Conservation (phyloP, 2,888 invertebrate genomes). For the Mellilla xanthometata region DNA sequence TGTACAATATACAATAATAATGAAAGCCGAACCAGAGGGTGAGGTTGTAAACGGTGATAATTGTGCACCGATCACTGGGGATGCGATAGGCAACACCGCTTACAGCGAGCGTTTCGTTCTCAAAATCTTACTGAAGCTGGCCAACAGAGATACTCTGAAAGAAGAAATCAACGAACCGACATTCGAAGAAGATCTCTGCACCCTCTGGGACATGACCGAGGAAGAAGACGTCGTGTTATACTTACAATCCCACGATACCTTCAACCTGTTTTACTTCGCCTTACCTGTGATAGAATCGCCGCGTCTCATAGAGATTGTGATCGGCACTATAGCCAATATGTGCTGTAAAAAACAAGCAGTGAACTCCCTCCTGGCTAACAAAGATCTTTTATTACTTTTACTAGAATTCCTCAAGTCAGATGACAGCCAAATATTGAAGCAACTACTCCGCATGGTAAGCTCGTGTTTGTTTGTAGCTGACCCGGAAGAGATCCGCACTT, state of each 20-base stretch:
- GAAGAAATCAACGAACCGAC: constrained; percentile 82
- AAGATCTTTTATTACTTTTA: constrained; percentile 80
- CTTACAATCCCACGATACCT: constrained; percentile 85
- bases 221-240: constrained; percentile 89
- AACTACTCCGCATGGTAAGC: constrained; percentile 86
- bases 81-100: constrained; percentile 90
- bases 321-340: constrained; percentile 94
- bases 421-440: constrained; percentile 88
- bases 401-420: constrained; percentile 82
- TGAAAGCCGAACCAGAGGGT: constrained; percentile 49
- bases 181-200: constrained; percentile 88
- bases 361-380: constrained; percentile 77
- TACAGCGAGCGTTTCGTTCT: constrained; percentile 90
- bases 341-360: constrained; percentile 86
- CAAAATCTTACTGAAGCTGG: constrained; percentile 85
- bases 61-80: constrained; percentile 82
- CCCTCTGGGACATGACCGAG: constrained; percentile 93
- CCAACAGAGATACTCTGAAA: constrained; percentile 69
- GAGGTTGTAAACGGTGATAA: constrained; percentile 34
- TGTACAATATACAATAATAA: constrained; percentile 16
- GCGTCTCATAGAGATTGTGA: constrained; percentile 89
- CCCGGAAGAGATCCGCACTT: constrained; percentile 63
- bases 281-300: constrained; percentile 82
- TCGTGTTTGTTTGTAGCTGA: constrained; percentile 73
- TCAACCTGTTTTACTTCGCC: constrained; percentile 84